Conservation (phyloP, 2,797 vertebrate genomes). For the Lithobates pipiens region DNA sequence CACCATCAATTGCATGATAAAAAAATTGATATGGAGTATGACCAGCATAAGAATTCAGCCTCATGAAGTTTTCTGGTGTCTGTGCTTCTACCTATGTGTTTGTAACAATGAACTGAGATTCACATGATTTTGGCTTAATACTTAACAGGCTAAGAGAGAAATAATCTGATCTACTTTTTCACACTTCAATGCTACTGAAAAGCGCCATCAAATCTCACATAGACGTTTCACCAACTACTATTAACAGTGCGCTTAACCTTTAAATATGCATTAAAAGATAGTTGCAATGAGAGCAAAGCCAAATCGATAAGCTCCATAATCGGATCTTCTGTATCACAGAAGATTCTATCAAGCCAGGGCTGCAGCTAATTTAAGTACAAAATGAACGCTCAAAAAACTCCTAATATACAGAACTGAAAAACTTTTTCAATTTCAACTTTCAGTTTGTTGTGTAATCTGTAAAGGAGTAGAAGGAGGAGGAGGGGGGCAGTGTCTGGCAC, state of each 20-base stretch:
- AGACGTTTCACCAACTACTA: slow-evolving; percentile 1
- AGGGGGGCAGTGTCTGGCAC: neutral
- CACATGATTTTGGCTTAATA: neutral
- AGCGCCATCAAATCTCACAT: neutral
- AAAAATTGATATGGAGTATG: neutral
- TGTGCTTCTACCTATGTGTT: neutral
- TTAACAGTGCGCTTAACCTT: slow-evolving; percentile 31
- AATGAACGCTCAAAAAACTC: slow-evolving; percentile 18
- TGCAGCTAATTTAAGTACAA: slow-evolving; percentile 41
- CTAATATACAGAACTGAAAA: slow-evolving; percentile 16
- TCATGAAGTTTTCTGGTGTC: neutral
- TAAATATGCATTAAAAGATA: slow-evolving; percentile 46
- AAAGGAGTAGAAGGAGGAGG: neutral
- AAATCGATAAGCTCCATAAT: slow-evolving; percentile 42
- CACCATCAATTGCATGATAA: no score
- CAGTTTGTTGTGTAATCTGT: slow-evolving; percentile 20
- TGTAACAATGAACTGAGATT: neutral
- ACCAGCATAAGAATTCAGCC: neutral
- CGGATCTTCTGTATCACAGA: slow-evolving; percentile 40
- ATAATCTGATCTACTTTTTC: slow-evolving; percentile 19
- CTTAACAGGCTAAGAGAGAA: neutral
- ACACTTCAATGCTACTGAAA: slow-evolving; percentile 30
- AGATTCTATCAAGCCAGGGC: slow-evolving; percentile 15
- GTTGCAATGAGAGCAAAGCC: slow-evolving; percentile 40
- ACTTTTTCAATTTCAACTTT: slow-evolving; percentile 46